Conservation (phyloP, 2,113 vertebrate genomes). For the Manacus vitellinus region DNA sequence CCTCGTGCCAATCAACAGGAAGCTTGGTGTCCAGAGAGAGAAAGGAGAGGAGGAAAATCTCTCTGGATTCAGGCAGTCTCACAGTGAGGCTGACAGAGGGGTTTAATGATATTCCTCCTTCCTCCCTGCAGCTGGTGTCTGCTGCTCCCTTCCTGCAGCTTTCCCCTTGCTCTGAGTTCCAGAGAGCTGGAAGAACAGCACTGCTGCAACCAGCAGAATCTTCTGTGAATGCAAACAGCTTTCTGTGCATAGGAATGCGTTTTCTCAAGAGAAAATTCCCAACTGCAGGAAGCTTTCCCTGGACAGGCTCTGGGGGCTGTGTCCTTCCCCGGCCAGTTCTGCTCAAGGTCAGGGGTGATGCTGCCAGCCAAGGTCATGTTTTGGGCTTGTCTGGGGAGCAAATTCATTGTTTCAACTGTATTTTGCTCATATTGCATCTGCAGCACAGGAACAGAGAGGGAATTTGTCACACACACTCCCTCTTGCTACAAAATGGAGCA, state of each 20-base stretch:
- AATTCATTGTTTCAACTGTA: not conserved
- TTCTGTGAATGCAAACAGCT: not conserved
- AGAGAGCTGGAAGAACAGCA: not conserved
- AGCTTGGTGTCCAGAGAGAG: not conserved
- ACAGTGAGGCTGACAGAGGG: not conserved
- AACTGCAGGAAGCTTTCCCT: not conserved
- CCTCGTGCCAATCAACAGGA: not conserved
- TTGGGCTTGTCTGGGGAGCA: not conserved
- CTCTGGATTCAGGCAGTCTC: not conserved
- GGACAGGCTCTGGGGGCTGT: not conserved
- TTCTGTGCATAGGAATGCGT: not conserved
- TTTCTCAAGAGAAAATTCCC: not conserved
- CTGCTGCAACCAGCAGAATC: not conserved
- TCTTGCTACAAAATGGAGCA: not conserved
- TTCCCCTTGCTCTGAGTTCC: not conserved
- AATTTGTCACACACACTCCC: not conserved
- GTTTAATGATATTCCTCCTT: not conserved
- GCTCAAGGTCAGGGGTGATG: not conserved
- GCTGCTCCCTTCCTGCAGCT: not conserved
- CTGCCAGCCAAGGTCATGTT: accelerated
- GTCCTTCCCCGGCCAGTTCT: not conserved
- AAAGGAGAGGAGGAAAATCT: not conserved
- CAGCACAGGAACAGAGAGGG: not conserved
- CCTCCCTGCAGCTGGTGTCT: not conserved
- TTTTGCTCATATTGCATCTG: not conserved